Evolutionary conservation across 2,888 invertebrate genomes (phyloP), one percentile per base, ranked within the genome.

Genomic region (Pyrrhia umbra): DNA sequence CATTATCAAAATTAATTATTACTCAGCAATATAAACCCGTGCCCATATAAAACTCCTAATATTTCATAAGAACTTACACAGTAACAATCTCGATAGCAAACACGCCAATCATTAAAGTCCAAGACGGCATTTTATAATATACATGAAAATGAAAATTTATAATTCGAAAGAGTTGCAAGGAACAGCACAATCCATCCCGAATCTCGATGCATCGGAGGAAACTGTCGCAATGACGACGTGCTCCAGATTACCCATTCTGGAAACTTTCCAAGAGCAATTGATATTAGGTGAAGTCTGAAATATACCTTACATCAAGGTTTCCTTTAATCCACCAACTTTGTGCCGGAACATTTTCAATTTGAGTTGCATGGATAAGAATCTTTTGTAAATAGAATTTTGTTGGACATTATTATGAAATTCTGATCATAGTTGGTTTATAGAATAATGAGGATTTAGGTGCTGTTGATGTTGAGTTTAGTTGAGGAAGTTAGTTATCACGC

Each of bases 201-300:
- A 68, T 61, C 52, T 42, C 37, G 37, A 37, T 76, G 54, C 64
- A 77, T 73, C 34, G 21, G 49, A 59, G 54, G 65, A 67, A 59
- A 66, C 65, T 60, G 71, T 68, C 75, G 68, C 63, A 71, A 50
- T 69, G 63, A 61, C 68, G 64, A 69, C 63, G 61, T 66, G 69
- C 56, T 75, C 64, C 49, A 73, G 69, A 78, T 82, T 68, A 79
- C 52, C 76, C 56, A 64, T 77, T 59, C 75, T 84, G 84, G 84
- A 82, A 61, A 69, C 39, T 58, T 75, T 83, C 83, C 82, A 83
- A 72, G 21, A 58, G 77, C 72, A 73, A 82, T 79, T 76, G 78
- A 80, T 83, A 71, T 63, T 56, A 67, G 69, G 62, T 68, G 57
- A 69, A 68, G 62, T 64, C 61, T 68, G 55, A 77, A 68, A 75